Evolutionary conservation across 2,113 vertebrate genomes (phyloP).

Genomic region (Pseudonaja textilis): DNA sequence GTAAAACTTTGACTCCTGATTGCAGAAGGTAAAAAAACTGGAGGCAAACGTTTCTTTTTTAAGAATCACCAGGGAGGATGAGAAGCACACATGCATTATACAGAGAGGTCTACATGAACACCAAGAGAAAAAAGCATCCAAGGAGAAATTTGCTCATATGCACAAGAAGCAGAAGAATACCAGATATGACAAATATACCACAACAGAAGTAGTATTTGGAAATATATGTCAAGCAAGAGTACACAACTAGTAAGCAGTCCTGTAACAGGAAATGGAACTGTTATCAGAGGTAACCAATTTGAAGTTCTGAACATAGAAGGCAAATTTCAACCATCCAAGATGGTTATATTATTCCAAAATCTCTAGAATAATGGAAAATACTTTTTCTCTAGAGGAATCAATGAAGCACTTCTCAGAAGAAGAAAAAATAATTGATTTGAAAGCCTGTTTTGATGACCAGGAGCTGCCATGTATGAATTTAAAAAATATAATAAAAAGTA

Average conservation of each 20-base stretch:
- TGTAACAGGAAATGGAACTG: neutral
- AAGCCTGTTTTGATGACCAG: neutral
- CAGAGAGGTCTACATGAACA: neutral
- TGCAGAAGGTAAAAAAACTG: neutral
- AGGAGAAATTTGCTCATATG: neutral
- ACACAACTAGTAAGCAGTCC: neutral
- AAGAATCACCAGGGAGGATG: neutral
- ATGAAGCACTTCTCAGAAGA: neutral
- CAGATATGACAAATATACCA: neutral
- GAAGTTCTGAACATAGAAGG: neutral
- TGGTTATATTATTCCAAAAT: neutral
- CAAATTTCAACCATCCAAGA: neutral
- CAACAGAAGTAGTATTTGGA: neutral
- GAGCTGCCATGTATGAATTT: no score
- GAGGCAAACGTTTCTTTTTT: neutral
- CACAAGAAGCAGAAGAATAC: neutral
- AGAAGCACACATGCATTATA: neutral
- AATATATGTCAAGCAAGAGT: neutral
- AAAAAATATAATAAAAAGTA: no score
- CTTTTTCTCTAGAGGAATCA: neutral
- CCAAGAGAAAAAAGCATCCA: neutral
- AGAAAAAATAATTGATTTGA: neutral
- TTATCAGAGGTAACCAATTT: neutral
- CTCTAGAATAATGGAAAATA: neutral
- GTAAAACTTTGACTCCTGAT: neutral